Evolutionary conservation across 2,888 invertebrate species (phyloP), one percentile per base, ranked within the genome.

Genomic region (Brachyopa scutellaris): DNA sequence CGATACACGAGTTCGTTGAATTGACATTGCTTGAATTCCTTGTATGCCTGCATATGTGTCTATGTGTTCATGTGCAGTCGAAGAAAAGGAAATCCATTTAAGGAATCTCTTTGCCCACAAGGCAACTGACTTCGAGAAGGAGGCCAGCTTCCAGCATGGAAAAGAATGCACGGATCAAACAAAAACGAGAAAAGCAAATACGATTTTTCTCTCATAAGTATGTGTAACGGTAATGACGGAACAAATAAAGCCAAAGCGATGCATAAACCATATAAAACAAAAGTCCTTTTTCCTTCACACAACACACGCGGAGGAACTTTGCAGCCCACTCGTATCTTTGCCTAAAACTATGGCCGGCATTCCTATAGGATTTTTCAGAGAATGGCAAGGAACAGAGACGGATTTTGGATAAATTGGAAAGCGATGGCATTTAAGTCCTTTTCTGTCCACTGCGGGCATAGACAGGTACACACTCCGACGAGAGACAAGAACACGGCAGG

Each of bases 41-140:
- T 61, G 11, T 42, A 11, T 47, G 17, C 17, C 15, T 17, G 31
- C 1, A 19, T 13, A 11, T 17, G 1, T 1, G 4, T 66, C 2
- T 8, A 15, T 21, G 21, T 13, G n/a, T n/a, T n/a, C n/a, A n/a
- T n/a, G 53, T 59, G 42, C 11, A 70, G 17, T 61, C 26, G 21
- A 61, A 40, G 61, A 74, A 74, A 74, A 69, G 55, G 31, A 74
- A 74, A 74, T 82, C 59, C 47, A 70, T 82, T 82, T 64, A 61
- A 77, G 59, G 51, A 82, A 77, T 82, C 62, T 77, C 55, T 53
- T 76, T 70, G 23, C 64, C 70, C 42, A 21, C 64, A 33, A 64
- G 42, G 26, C 49, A 42, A 49, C 23, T 53, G 61, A 38, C 29
- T 57, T 47, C 23, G 36, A 61, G 36, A 51, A 36, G 19, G n/a